Percentiles rank a stretch among this genome's conserved stretches.
phyloP scores from a whole-genome alignment of 2,113 vertebrate species.

The Furnarius figulus region DNA sequence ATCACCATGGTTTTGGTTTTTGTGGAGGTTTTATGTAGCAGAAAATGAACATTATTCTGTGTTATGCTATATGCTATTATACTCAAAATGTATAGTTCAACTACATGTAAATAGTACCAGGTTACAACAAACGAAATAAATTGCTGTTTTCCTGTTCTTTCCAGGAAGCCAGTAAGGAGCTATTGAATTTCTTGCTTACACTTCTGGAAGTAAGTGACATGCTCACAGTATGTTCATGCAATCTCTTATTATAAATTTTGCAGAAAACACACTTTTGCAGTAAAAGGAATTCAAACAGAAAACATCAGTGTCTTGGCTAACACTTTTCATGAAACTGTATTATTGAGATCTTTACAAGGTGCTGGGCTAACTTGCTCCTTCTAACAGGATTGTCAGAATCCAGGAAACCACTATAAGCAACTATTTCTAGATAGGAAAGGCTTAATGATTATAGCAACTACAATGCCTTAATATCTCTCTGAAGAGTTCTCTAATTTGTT shows the following conservation, averaged over 20 bases:
- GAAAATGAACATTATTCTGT: not conserved
- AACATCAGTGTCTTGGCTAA: not conserved
- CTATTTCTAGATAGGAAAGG: not conserved
- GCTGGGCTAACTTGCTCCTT: not conserved
- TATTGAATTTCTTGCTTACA: not conserved
- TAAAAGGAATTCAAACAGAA: not conserved
- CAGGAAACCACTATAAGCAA: not conserved
- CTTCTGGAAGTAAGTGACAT: not conserved
- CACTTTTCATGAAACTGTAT: not conserved
- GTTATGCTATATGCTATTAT: not conserved
- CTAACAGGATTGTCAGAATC: not conserved
- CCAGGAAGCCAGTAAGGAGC: not conserved
- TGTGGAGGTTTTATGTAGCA: not conserved
- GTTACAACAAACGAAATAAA: not conserved
- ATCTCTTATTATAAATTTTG: not conserved
- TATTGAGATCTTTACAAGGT: not conserved
- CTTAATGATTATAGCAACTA: not conserved
- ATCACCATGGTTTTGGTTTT: not conserved
- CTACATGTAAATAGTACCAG: not conserved
- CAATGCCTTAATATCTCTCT: not conserved
- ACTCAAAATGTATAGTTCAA: not conserved
- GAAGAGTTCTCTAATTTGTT: not conserved
- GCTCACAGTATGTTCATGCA: not conserved
- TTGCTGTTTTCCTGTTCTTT: not conserved
- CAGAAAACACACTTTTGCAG: not conserved